phyloP scores from a whole-genome alignment of 2,888 invertebrate species.

The Protodeltote pygarga region DNA sequence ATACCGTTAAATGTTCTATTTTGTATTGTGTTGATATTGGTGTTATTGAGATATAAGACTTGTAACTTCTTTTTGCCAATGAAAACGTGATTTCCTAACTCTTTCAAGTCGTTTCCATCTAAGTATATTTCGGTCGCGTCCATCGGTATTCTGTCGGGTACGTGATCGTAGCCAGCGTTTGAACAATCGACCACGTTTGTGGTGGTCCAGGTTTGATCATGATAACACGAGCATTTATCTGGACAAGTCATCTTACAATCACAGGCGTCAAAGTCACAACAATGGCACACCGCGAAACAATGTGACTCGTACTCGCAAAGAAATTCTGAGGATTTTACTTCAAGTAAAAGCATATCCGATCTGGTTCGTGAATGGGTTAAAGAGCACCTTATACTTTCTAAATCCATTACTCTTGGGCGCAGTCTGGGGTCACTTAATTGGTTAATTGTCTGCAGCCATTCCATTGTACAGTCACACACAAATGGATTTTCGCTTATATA shows the following conservation, averaged over 20 bases:
- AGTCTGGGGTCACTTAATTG: conserved; percentile 90
- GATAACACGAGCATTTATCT: conserved; percentile 94
- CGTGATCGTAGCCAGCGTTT: conserved; percentile 90
- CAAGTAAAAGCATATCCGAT: conserved; percentile 88
- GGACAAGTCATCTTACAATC: conserved; percentile 97
- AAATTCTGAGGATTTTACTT: conserved; percentile 91
- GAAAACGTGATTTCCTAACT: conserved; percentile 94
- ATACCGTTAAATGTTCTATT: conserved; percentile 94
- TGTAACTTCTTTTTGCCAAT: conserved; percentile 94
- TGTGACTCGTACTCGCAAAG: conserved; percentile 93
- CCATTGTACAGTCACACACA: conserved; percentile 95
- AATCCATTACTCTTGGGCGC: conserved; percentile 93
- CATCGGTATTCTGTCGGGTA: conserved; percentile 94
- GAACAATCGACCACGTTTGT: conserved; percentile 94
- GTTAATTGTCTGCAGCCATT: conserved; percentile 94
- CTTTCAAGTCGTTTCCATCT: conserved; percentile 93
- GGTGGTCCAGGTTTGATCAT: conserved; percentile 94
- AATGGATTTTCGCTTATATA: conserved; percentile 94
- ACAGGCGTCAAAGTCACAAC: conserved; percentile 96
- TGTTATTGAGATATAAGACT: conserved; percentile 92
- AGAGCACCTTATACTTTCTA: conserved; percentile 92
- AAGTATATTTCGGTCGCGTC: conserved; percentile 95
- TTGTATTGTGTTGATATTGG: conserved; percentile 91
- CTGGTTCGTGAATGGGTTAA: conserved; percentile 90
- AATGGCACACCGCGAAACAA: conserved; percentile 95